phyloP scores from a whole-genome alignment of 1,140 invertebrate species.

The Lineus longissimus region DNA sequence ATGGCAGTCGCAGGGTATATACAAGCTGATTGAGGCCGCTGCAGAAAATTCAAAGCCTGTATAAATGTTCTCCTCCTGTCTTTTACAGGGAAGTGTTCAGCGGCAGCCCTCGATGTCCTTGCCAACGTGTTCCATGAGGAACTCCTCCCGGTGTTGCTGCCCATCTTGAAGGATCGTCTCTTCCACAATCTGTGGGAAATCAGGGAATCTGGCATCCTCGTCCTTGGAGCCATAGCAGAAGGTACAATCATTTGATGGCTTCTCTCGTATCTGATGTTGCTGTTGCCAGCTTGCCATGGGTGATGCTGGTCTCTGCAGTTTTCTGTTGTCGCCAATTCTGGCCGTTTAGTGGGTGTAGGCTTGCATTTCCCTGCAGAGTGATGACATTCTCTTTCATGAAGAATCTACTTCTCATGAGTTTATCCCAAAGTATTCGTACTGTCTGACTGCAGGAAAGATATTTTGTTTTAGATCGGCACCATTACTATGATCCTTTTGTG shows the following conservation, averaged over 20 bases:
- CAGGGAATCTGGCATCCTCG: slow-evolving; percentile 93
- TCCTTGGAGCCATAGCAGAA: slow-evolving; percentile 97
- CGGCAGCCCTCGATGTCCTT: slow-evolving; percentile 93
- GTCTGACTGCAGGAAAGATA: too few relatives aligned
- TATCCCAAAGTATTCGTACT: too few relatives aligned
- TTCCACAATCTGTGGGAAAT: slow-evolving; percentile 96
- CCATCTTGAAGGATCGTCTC: slow-evolving; percentile 93
- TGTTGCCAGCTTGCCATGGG: background rate
- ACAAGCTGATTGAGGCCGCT: background rate
- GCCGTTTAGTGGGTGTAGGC: too few relatives aligned
- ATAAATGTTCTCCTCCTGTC: background rate
- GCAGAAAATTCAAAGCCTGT: background rate
- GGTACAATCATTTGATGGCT: slow-evolving; percentile 55
- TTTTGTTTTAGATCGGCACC: too few relatives aligned
- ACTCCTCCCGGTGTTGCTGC: slow-evolving; percentile 86
- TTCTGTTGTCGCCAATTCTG: too few relatives aligned
- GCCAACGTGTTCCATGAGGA: slow-evolving; percentile 97
- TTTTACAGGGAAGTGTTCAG: slow-evolving; percentile 81
- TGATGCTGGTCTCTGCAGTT: background rate
- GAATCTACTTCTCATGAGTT: too few relatives aligned
- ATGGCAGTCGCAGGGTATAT: too few relatives aligned
- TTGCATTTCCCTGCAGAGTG: too few relatives aligned
- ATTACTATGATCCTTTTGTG: too few relatives aligned
- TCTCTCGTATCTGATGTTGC: background rate
- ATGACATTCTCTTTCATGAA: too few relatives aligned